Base-by-base conservation (phyloP, 2,797 vertebrate species). In the Denticeps clupeoides region DNA sequence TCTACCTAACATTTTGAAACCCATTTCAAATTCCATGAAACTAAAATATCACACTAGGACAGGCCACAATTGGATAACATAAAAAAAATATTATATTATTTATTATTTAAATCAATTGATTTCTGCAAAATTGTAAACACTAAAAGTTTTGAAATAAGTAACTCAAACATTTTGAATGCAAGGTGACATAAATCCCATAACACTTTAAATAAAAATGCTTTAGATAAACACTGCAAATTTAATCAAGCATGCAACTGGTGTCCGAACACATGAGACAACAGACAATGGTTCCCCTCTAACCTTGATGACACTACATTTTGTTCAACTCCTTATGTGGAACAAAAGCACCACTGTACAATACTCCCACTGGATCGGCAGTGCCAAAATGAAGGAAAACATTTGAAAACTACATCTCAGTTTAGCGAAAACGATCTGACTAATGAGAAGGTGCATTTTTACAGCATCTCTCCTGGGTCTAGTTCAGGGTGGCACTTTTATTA, bases 401-500 rank as follows among this genome's bases (percentile, higher is more conserved):
- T 38, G 35, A 38, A 21, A 11, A 38, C 28, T 31, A 31, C 35
- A 38, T 38, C 35, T 3, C 10, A 11, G 38, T 38, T 4, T 5
- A 7, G n/a, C n/a, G n/a, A n/a, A n/a, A n/a, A n/a, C n/a, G 46
- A 70, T 57, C 55, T 69, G 70, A 59, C 64, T 48, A 57, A 53
- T 68, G 65, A 73, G 72, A 78, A 74, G 70, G 57, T 64, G 59
- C 69, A 66, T 61, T 69, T 71, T 73, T 68, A 47, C 31, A 40
- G 37, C 18, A n/a, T 31, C 9, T 47, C 69, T 49, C 69, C 0
- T 32, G 64, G 64, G 74, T 60, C 66, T 56, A 67, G 63, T 74
- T 69, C 61, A 51, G 64, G 55, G 55, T 53, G 63, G 70, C 69
- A 81, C 70, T 33, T 52, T 77, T 77, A 80, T 77, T 77, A 81